Evolutionary conservation across 2,797 vertebrate species (phyloP), one percentile per base, ranked within the genome.

Genomic region (Platalea minor): DNA sequence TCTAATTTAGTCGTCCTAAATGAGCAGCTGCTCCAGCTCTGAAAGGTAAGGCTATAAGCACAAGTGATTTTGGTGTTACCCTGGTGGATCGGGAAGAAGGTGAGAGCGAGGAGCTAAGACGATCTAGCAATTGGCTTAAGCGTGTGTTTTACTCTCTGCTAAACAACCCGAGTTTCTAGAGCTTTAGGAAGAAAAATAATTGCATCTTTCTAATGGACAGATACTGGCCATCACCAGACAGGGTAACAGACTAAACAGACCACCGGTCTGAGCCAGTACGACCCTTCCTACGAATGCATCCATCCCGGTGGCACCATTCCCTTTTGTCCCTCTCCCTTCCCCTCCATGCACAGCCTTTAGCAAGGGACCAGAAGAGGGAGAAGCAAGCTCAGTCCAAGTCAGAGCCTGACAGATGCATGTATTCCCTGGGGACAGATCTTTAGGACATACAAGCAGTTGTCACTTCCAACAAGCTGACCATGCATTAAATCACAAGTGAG

Each of bases 401-500:
- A 26, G n/a, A 77, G 77, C 69, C 77, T 8, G 45, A 41, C 63
- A 76, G 59, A 82, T 17, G 46, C 37, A 0, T 0, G 5, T 3
- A 3, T 24, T 84, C 94, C 82, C 43, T 16, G 0, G 11, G 61
- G 83, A 37, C 41, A 28, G 21, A 21, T 17, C 63, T 9, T 41
- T 1, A 33, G 74, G 74, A 69, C 54, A 5, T 5, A 4, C 35
- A 29, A 5, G 12, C 64, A 3, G 2, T 5, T 25, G 13, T 33
- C 78, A 17, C 82, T 17, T 35, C 67, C 54, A 26, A 17, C n/a
- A 21, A 63, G 53, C 45, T 26, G 57, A 12, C 64, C 24, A 2
- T 0, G 59, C 72, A 5, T 7, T 5, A 51, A 85, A 39, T 13
- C 39, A 17, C 31, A 2, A 12, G 14, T 0, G 2, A 56, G 46